phyloP scores from a whole-genome alignment of 2,797 vertebrate species.

The Furcifer pardalis region DNA sequence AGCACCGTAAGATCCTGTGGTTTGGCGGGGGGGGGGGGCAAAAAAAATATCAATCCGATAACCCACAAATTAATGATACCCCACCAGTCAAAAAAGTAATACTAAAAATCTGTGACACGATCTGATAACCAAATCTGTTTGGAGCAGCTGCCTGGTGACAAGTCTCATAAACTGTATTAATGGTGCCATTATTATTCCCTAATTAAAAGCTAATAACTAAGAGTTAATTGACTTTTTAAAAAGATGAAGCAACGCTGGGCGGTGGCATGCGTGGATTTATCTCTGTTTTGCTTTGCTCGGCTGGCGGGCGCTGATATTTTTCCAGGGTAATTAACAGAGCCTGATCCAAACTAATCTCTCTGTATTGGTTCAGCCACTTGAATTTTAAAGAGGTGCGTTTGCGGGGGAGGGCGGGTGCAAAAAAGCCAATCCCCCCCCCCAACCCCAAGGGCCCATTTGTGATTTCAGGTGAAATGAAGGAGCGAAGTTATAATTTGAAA shows the following conservation, averaged over 20 bases:
- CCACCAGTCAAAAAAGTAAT: no score
- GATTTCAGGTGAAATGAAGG: background rate
- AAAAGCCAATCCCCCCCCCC: no score
- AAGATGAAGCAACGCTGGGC: constrained; percentile 67
- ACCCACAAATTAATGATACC: background rate
- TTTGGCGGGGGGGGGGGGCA: no score
- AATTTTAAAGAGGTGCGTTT: constrained; percentile 51
- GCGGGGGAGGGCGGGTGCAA: no score
- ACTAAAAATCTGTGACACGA: constrained; percentile 24
- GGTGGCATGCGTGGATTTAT: constrained; percentile 74
- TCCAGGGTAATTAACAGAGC: constrained; percentile 75
- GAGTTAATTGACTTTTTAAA: constrained; percentile 81
- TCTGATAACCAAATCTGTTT: constrained; percentile 67
- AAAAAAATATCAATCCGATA: background rate
- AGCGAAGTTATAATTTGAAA: background rate
- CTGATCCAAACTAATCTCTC: constrained; percentile 69
- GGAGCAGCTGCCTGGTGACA: constrained; percentile 79
- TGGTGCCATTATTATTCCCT: constrained; percentile 78
- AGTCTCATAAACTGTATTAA: constrained; percentile 76
- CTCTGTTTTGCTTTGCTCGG: constrained; percentile 72
- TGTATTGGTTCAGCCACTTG: constrained; percentile 34
- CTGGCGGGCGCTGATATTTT: constrained; percentile 74
- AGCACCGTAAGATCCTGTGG: no score
- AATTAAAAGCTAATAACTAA: constrained; percentile 82
- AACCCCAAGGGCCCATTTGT: background rate